Conservation (phyloP, 2,888 invertebrate genomes). For the Drosophila conformis region DNA sequence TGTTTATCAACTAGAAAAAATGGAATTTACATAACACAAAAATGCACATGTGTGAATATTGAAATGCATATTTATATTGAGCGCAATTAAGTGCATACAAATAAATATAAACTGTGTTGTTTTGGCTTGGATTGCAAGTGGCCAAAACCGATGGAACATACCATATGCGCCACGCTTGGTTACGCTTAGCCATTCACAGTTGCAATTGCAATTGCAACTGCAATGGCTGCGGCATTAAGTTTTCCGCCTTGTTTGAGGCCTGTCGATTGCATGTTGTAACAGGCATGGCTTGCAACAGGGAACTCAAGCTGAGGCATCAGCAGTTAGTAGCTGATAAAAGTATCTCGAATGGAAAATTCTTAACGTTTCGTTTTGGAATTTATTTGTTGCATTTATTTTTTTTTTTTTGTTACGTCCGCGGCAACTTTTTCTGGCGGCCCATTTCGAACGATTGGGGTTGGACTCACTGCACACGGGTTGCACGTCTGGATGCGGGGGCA, state of each 20-base stretch:
- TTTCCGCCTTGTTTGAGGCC: conserved; percentile 61
- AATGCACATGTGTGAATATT: not conserved
- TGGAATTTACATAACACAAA: not conserved
- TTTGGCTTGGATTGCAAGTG: conserved; percentile 14
- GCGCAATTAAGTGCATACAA: not conserved
- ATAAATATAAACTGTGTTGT: not conserved
- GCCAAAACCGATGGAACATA: conserved; percentile 25
- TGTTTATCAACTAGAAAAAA: not conserved
- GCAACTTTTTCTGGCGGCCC: conserved; percentile 26
- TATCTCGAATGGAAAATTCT: conserved; percentile 66
- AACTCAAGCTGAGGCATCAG: conserved; percentile 45
- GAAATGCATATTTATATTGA: not conserved
- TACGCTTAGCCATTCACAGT: conserved; percentile 38
- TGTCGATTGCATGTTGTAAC: conserved; percentile 69
- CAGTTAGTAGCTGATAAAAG: conserved; percentile 59
- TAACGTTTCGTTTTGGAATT: conserved; percentile 68
- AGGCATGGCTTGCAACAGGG: conserved; percentile 59
- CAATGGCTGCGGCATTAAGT: conserved; percentile 23
- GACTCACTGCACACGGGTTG: conserved; percentile 26
- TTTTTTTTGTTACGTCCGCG: conserved; percentile 21
- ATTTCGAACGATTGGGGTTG: conserved; percentile 47
- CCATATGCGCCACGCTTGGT: conserved; percentile 48
- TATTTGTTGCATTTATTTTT: conserved; percentile 31
- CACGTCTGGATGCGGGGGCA: conserved; percentile 4
- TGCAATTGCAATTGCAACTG: conserved; percentile 10